phyloP scores from a whole-genome alignment of 2,888 invertebrate genomes.

The Trisateles emortualis region DNA sequence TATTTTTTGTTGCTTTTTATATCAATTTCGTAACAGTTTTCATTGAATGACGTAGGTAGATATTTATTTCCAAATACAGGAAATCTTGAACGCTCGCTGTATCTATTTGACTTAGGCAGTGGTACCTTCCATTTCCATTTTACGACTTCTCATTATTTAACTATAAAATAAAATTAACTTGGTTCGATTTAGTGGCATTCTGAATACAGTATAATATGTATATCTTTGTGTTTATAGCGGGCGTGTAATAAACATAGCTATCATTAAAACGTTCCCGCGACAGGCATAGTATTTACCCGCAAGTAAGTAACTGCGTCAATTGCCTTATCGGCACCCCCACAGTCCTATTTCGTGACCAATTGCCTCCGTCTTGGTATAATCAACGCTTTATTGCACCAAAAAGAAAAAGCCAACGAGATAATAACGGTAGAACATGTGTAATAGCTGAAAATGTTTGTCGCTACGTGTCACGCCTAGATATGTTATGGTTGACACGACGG shows the following conservation, averaged over 20 bases:
- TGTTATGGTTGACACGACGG: conserved; percentile 77
- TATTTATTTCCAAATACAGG: conserved; percentile 31
- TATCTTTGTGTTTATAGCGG: conserved; percentile 38
- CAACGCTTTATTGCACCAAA: conserved; percentile 80
- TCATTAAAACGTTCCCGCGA: conserved; percentile 34
- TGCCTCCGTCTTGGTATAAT: conserved; percentile 72
- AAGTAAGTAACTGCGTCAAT: conserved; percentile 54
- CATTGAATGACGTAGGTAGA: conserved; percentile 12
- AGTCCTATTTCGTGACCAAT: conserved; percentile 70
- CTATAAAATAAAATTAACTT: conserved; percentile 46
- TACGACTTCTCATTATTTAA: conserved; percentile 47
- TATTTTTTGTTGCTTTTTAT: conserved; percentile 14
- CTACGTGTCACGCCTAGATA: conserved; percentile 82
- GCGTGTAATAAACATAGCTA: conserved; percentile 32
- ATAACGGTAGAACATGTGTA: conserved; percentile 75
- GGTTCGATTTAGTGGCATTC: conserved; percentile 38
- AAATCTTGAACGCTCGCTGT: conserved; percentile 26
- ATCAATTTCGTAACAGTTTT: conserved; percentile 10
- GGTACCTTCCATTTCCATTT: conserved; percentile 34
- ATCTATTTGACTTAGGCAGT: conserved; percentile 30
- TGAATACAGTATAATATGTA: conserved; percentile 22
- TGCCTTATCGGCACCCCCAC: conserved; percentile 74
- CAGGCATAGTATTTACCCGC: conserved; percentile 42
- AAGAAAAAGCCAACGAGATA: conserved; percentile 77
- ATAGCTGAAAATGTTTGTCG: conserved; percentile 75